Percentiles rank a stretch among this genome's conserved stretches.
Evolutionary conservation across 2,888 invertebrate species (phyloP).

Genomic region (Falcaria lacertinaria): DNA sequence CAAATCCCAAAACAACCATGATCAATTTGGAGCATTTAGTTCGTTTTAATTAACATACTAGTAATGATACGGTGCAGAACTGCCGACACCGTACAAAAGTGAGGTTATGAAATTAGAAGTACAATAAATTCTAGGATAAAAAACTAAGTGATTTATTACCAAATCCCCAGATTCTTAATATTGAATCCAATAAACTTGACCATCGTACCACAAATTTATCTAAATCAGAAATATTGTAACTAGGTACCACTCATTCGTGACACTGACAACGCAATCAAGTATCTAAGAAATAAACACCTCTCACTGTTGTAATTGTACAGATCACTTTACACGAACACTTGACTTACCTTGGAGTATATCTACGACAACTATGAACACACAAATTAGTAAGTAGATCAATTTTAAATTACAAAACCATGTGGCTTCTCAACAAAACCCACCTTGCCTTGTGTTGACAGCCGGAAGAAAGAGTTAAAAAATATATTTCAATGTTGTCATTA

Average conservation of each 20-base stretch:
- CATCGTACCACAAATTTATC: too few relatives aligned
- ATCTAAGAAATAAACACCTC: not conserved
- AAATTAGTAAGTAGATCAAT: slow-evolving; percentile 20
- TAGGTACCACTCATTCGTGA: not conserved
- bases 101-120: too few relatives aligned
- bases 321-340: not conserved
- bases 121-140: too few relatives aligned
- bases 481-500: slow-evolving; percentile 19
- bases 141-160: too few relatives aligned
- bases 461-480: slow-evolving; percentile 61
- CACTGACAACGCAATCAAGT: not conserved
- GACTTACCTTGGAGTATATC: slow-evolving; percentile 29
- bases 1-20: too few relatives aligned
- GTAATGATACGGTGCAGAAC: too few relatives aligned
- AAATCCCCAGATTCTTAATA: too few relatives aligned
- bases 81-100: slow-evolving; percentile 17
- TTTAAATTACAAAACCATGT: slow-evolving; percentile 58
- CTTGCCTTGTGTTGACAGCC: slow-evolving; percentile 72
- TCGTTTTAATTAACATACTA: too few relatives aligned
- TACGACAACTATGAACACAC: not conserved
- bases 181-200: too few relatives aligned
- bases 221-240: too few relatives aligned
- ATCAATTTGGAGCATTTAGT: too few relatives aligned
- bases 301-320: too few relatives aligned
- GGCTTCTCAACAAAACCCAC: slow-evolving; percentile 55